Conservation (phyloP, 2,888 invertebrate species). For the Lycophotia porphyrea region DNA sequence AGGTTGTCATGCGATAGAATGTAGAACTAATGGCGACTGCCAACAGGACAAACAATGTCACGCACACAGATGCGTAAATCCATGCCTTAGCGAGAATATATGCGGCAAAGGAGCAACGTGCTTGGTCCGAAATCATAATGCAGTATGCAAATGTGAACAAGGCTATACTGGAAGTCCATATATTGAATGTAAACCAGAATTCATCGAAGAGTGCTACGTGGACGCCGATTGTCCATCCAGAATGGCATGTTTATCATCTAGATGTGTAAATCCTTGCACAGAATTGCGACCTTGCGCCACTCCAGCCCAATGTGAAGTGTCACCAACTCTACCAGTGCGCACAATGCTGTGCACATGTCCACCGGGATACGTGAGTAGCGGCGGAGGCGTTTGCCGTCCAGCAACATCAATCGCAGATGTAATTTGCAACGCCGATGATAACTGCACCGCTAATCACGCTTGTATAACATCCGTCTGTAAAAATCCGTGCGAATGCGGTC, state of each 20-base stretch:
- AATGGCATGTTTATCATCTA: slow-evolving; percentile 94
- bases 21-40: slow-evolving; percentile 96
- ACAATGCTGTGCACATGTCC: slow-evolving; percentile 98
- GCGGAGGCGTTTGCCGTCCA: slow-evolving; percentile 95
- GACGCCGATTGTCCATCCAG: slow-evolving; percentile 95
- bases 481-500: slow-evolving; percentile 96
- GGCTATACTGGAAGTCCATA: slow-evolving; percentile 95
- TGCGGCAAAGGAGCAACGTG: slow-evolving; percentile 95
- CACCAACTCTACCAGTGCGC: slow-evolving; percentile 95
- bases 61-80: slow-evolving; percentile 96
- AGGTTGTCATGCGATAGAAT: slow-evolving; percentile 94
- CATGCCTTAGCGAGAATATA: slow-evolving; percentile 94
- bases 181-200: slow-evolving; percentile 93
- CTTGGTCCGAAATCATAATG: slow-evolving; percentile 94
- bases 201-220: slow-evolving; percentile 93
- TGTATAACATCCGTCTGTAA: slow-evolving; percentile 95
- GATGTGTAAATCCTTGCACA: slow-evolving; percentile 95
- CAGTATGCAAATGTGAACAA: slow-evolving; percentile 95
- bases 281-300: slow-evolving; percentile 94
- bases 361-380: slow-evolving; percentile 96
- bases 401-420: slow-evolving; percentile 91
- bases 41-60: slow-evolving; percentile 96
- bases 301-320: slow-evolving; percentile 95
- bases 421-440: slow-evolving; percentile 93
- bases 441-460: slow-evolving; percentile 94